Conservation (phyloP, 2,797 vertebrate genomes). For the Onychomys arenicola region DNA sequence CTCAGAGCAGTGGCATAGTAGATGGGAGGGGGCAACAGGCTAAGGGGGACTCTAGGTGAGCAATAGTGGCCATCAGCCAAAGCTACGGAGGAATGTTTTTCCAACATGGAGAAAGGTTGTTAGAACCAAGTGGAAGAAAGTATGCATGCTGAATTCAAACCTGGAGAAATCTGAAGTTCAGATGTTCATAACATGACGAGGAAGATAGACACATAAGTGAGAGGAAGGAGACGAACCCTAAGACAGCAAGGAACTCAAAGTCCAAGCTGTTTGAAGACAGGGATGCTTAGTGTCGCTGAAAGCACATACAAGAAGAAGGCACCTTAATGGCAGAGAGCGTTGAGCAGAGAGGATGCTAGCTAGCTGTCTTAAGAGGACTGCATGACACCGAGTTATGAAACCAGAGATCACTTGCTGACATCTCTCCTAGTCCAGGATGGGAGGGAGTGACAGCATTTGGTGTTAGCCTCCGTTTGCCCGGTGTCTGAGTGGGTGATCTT, state of each 20-base stretch:
- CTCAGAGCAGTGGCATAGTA: neutral
- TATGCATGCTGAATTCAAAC: neutral
- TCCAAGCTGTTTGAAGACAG: neutral
- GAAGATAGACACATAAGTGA: neutral
- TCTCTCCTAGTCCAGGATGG: neutral
- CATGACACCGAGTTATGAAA: neutral
- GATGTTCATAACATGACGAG: neutral
- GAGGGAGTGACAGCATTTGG: neutral
- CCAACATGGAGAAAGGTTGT: neutral
- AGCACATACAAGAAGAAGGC: neutral
- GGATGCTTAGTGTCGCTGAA: neutral
- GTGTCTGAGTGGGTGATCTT: neutral
- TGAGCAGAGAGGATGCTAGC: neutral
- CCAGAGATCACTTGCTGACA: neutral
- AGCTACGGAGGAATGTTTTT: neutral
- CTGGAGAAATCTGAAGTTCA: neutral
- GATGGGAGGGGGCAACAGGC: neutral
- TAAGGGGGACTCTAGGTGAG: neutral
- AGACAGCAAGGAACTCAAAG: neutral
- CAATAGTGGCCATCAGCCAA: neutral
- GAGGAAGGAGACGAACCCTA: neutral
- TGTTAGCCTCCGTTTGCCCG: neutral
- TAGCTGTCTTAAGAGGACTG: neutral
- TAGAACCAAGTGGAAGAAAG: neutral
- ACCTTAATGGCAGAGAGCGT: neutral